Evolutionary conservation across 2,888 invertebrate genomes (phyloP).

Genomic region (Acanthosepion lycidas): DNA sequence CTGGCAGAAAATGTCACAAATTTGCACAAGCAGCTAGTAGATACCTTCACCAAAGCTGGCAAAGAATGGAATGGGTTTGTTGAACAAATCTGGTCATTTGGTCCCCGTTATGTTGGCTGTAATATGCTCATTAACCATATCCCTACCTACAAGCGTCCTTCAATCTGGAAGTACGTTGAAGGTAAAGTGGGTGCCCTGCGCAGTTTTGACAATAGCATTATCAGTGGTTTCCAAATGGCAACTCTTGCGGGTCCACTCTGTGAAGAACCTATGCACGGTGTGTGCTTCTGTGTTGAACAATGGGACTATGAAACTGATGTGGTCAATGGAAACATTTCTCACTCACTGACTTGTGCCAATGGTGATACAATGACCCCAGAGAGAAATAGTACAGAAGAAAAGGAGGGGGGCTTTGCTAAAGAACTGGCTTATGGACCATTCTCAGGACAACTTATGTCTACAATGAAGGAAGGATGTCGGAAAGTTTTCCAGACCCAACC

Average conservation of each 20-base stretch:
- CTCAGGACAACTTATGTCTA: constrained; percentile 91
- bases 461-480: constrained; percentile 89
- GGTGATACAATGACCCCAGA: not conserved
- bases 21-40: constrained; percentile 78
- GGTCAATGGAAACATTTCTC: not conserved
- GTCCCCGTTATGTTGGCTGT: constrained; percentile 89
- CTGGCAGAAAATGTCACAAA: constrained; percentile 68
- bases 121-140: constrained; percentile 91
- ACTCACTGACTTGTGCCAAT: not conserved
- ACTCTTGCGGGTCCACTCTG: constrained; percentile 93
- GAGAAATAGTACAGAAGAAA: constrained; percentile 24
- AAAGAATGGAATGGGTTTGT: constrained; percentile 76
- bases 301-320: constrained; percentile 78
- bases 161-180: constrained; percentile 70
- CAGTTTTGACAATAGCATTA: constrained; percentile 78
- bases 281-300: constrained; percentile 87
- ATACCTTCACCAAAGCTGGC: constrained; percentile 79
- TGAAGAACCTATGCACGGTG: constrained; percentile 97
- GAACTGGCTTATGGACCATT: constrained; percentile 69
- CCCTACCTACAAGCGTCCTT: constrained; percentile 80
- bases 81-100: constrained; percentile 88
- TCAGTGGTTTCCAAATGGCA: constrained; percentile 79
- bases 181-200: constrained; percentile 52
- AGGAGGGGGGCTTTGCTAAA: not conserved
- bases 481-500: constrained; percentile 91